phyloP scores from a whole-genome alignment of 2,113 vertebrate species.

The Eonycteris spelaea region DNA sequence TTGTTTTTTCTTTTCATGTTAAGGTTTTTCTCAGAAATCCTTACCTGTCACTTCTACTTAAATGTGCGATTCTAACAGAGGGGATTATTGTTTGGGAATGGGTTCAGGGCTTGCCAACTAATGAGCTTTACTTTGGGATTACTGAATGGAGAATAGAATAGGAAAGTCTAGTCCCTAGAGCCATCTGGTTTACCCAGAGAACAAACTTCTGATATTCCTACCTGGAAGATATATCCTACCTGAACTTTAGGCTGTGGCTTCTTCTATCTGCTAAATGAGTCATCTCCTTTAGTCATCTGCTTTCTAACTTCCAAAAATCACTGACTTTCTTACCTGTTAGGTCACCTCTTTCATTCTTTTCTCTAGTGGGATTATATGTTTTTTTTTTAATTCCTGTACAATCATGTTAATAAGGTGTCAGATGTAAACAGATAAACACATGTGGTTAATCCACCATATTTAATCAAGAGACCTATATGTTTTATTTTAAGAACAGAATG shows the following conservation, averaged over 20 bases:
- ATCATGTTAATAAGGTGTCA: slow-evolving; percentile 20
- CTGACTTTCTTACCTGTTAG: neutral
- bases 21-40: neutral
- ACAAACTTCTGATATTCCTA: neutral
- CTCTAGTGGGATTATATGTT: neutral
- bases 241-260: neutral
- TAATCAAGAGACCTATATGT: neutral
- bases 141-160: neutral
- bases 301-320: slow-evolving; percentile 5
- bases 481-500: slow-evolving; percentile 3
- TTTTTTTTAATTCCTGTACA: neutral
- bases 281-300: neutral
- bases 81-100: neutral
- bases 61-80: neutral
- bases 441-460: neutral
- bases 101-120: neutral
- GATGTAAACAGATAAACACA: neutral
- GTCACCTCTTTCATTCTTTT: neutral
- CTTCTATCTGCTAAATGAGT: neutral
- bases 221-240: neutral
- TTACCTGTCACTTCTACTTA: neutral
- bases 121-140: neutral
- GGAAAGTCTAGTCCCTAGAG: neutral
- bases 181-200: neutral
- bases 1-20: neutral